A percentile compares a stretch with the other conserved stretches of the same genome.
Evolutionary conservation across 2,113 vertebrate genomes (phyloP).

Genomic region (Camarhynchus parvulus): DNA sequence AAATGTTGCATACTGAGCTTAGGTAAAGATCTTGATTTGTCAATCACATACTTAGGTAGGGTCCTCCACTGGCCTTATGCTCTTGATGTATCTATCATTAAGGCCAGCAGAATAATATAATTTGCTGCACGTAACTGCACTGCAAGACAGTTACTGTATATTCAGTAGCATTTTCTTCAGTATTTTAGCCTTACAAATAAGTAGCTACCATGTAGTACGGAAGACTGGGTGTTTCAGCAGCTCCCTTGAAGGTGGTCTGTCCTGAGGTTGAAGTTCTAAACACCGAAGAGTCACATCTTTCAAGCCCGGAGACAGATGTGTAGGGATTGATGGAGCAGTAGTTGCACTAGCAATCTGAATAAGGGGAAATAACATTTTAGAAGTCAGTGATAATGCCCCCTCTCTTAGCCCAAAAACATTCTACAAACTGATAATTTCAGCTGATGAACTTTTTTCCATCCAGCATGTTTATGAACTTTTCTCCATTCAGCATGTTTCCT

Average conservation of each 20-base stretch:
- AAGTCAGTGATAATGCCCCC: neutral
- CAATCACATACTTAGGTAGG: conserved; percentile 75
- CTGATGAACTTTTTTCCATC: neutral
- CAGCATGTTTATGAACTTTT: neutral
- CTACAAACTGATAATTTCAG: neutral
- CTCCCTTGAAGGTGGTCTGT: conserved; percentile 86
- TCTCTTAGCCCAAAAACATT: neutral
- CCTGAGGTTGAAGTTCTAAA: conserved; percentile 89
- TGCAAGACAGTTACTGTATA: conserved; percentile 22
- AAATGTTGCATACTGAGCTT: conserved; percentile 77
- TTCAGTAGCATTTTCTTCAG: conserved; percentile 74
- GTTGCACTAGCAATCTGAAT: conserved; percentile 89
- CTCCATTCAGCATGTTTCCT: neutral
- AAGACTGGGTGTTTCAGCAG: conserved; percentile 91
- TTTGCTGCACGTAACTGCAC: conserved; percentile 52
- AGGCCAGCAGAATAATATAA: conserved; percentile 52
- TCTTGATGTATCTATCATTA: conserved; percentile 38
- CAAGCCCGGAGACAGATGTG: conserved; percentile 86
- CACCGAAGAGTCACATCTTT: conserved; percentile 89
- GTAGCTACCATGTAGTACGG: conserved; percentile 84
- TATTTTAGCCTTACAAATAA: neutral
- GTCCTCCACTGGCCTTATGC: conserved; percentile 39
- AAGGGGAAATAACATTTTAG: neutral
- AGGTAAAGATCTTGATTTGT: conserved; percentile 78
- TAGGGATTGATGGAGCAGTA: conserved; percentile 85